Evolutionary conservation across 2,113 vertebrate genomes (phyloP).

Genomic region (Hemichromis elongatus): DNA sequence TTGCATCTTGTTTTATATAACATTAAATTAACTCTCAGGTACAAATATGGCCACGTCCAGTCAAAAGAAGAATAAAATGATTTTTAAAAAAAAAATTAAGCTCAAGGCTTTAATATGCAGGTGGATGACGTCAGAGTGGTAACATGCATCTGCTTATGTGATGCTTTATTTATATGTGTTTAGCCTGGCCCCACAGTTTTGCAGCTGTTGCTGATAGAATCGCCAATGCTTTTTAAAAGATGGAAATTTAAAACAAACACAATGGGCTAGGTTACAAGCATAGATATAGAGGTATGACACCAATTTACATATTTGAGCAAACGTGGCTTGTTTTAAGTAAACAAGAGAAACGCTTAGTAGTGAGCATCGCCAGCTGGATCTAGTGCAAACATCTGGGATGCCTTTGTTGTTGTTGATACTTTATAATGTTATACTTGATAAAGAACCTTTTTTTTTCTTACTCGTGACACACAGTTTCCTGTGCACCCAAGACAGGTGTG

Average conservation of each 20-base stretch:
- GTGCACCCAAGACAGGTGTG: neutral
- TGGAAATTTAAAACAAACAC: neutral
- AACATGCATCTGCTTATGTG: accelerated
- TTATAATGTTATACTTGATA: neutral
- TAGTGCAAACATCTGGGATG: neutral
- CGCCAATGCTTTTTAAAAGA: neutral
- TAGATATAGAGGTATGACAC: neutral
- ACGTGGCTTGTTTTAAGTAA: neutral
- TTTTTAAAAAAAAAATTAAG: accelerated
- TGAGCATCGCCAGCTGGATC: neutral
- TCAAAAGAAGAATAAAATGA: neutral
- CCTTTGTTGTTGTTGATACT: neutral
- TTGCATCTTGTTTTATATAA: neutral
- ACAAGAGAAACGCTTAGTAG: neutral
- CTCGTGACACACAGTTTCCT: neutral
- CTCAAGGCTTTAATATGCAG: neutral
- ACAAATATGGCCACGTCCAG: neutral
- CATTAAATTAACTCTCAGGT: neutral
- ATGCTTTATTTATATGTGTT: neutral
- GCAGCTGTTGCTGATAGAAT: neutral
- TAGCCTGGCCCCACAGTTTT: neutral
- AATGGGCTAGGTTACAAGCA: neutral
- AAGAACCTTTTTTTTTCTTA: neutral
- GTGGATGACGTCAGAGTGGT: neutral
- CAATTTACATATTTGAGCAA: neutral